These are phyloP conservation scores for Petrophora chlorosata DNA, from an alignment of 2,888 invertebrate species.

Conservation along the genomic window DNA sequence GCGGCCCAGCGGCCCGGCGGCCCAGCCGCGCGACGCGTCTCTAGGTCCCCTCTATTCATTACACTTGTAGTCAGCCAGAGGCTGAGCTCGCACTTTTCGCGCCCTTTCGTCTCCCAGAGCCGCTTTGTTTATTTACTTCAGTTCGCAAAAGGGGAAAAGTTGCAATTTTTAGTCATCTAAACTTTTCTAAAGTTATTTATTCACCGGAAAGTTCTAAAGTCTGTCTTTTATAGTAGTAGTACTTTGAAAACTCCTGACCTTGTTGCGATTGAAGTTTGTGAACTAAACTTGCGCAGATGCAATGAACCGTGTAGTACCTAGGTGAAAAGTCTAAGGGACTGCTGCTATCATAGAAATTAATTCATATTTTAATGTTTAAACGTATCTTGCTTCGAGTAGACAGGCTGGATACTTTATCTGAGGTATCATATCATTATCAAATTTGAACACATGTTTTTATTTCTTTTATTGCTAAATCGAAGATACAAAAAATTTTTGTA, in stretches of 20 bases:
- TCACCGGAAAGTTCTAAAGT: neutral
- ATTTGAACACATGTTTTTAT: neutral
- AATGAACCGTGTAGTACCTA: too few species aligned
- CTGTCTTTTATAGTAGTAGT: too few species aligned
- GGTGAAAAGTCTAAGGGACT: too few species aligned
- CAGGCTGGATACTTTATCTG: too few species aligned
- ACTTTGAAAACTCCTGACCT: too few species aligned
- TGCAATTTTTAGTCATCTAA: neutral
- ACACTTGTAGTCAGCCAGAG: too few species aligned
- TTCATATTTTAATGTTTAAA: too few species aligned
- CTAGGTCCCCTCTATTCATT: neutral
- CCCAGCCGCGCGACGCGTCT: neutral
- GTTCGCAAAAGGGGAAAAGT: neutral
- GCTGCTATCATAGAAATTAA: too few species aligned
- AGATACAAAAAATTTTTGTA: neutral
- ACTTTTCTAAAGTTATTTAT: neutral
- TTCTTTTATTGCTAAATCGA: neutral
- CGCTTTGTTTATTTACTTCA: constrained; percentile 16
- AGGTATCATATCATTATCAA: neutral
- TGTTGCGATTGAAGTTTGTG: too few species aligned
- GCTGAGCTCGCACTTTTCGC: constrained; percentile 3
- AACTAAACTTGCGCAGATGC: too few species aligned
- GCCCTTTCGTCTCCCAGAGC: neutral
- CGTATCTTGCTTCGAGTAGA: too few species aligned
- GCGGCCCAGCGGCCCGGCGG: neutral